phyloP scores from a whole-genome alignment of 2,888 invertebrate species.

The Antheraea yamamai region DNA sequence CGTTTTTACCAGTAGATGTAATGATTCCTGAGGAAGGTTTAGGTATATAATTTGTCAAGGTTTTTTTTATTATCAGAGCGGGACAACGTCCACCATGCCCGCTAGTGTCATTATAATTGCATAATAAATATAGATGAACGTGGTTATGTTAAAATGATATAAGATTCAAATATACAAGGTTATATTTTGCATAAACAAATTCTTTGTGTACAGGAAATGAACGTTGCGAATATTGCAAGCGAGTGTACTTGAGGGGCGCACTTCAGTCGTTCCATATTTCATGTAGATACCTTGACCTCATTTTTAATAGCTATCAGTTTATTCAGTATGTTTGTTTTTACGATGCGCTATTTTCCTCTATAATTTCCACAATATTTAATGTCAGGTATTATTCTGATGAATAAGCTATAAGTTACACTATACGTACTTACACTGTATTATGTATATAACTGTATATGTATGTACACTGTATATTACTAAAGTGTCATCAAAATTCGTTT shows the following conservation, averaged over 20 bases:
- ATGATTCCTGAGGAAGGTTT: no score
- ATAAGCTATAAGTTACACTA: no score
- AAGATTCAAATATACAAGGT: background rate
- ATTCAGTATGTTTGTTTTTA: background rate
- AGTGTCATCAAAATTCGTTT: no score
- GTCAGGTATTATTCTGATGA: no score
- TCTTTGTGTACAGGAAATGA: background rate
- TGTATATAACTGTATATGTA: no score
- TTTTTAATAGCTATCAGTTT: slow-evolving; percentile 20
- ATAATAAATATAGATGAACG: background rate
- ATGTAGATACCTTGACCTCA: slow-evolving; percentile 32
- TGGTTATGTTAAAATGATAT: background rate
- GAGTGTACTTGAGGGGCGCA: slow-evolving; percentile 12
- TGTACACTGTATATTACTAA: no score
- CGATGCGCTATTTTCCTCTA: background rate
- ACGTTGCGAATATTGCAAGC: background rate
- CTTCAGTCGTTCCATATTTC: slow-evolving; percentile 17
- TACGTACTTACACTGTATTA: no score
- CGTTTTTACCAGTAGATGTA: no score
- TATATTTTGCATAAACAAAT: background rate
- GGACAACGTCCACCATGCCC: no score
- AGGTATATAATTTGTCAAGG: no score
- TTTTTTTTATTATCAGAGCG: no score
- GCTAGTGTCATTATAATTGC: background rate
- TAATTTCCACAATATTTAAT: background rate